A percentile compares a stretch with the other conserved stretches of the same genome.
Evolutionary conservation across 2,797 vertebrate species (phyloP).

Genomic region (Hyperoplus immaculatus): DNA sequence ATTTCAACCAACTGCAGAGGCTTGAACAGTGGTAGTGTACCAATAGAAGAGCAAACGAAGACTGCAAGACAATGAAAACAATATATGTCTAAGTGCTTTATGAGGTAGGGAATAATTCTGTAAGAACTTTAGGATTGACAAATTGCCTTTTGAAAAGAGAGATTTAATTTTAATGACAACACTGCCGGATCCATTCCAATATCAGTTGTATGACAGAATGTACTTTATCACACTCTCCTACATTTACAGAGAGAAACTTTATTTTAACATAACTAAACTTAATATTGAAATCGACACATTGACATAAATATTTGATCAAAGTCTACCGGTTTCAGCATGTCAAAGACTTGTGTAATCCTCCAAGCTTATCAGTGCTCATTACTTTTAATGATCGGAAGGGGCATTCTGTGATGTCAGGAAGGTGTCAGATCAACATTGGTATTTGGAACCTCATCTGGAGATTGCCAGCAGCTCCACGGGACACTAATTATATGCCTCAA

Average conservation of each 20-base stretch:
- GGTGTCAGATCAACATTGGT: constrained; percentile 4
- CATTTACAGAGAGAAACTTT: too few relatives aligned
- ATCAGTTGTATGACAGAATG: background rate
- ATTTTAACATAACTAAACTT: background rate
- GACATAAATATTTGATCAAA: background rate
- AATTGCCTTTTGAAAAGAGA: background rate
- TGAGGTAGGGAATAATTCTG: background rate
- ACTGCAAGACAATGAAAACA: background rate
- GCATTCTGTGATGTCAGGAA: constrained; percentile 13
- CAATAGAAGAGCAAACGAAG: background rate
- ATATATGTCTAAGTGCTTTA: background rate
- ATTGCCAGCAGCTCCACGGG: constrained; percentile 28
- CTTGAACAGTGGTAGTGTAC: background rate
- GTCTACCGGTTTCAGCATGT: background rate
- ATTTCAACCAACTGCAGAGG: background rate
- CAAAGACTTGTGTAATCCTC: background rate
- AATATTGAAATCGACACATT: background rate
- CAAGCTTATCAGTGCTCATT: constrained; percentile 19
- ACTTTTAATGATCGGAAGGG: constrained; percentile 23
- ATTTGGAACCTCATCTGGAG: constrained; percentile 19
- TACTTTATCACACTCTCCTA: background rate
- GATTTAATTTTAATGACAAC: background rate
- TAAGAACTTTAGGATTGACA: too few relatives aligned
- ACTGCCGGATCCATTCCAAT: background rate
- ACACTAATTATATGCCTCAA: constrained; percentile 31